These are phyloP conservation scores for Tiliacea aurago DNA, from an alignment of 2,888 invertebrate species.

Conservation along the genomic window DNA sequence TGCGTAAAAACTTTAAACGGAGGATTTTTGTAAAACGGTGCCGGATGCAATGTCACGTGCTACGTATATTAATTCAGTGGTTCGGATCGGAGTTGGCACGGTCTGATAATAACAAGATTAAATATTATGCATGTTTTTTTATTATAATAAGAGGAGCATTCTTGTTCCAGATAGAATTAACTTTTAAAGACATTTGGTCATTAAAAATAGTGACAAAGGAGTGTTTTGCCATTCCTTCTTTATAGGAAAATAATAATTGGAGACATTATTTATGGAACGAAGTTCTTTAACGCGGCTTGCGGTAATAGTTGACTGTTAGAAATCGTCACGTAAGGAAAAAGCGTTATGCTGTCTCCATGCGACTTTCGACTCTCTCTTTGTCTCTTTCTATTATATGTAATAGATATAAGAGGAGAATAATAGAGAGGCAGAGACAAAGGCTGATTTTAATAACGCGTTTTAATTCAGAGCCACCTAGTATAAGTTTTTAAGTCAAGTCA, in stretches of 20 bases:
- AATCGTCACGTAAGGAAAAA: too few relatives aligned
- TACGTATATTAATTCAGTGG: background rate
- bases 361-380: too few relatives aligned
- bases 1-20: background rate
- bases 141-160: background rate
- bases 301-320: too few relatives aligned
- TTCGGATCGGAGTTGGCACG: background rate
- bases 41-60: slow-evolving; percentile 5
- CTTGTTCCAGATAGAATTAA: background rate
- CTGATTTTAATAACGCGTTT: too few relatives aligned
- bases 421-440: too few relatives aligned
- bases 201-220: background rate
- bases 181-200: background rate
- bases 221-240: background rate
- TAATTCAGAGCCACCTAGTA: too few relatives aligned
- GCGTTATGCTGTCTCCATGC: too few relatives aligned
- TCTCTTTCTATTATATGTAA: too few relatives aligned
- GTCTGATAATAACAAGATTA: slow-evolving; percentile 16
- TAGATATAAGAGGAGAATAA: too few relatives aligned
- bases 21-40: background rate
- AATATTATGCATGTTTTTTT: slow-evolving; percentile 6
- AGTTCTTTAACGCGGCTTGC: too few relatives aligned
- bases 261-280: too few relatives aligned
- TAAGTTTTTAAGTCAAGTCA: too few relatives aligned
- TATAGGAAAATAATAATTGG: background rate